phyloP scores from a whole-genome alignment of 1,140 invertebrate genomes.

The Ceratina japonica region DNA sequence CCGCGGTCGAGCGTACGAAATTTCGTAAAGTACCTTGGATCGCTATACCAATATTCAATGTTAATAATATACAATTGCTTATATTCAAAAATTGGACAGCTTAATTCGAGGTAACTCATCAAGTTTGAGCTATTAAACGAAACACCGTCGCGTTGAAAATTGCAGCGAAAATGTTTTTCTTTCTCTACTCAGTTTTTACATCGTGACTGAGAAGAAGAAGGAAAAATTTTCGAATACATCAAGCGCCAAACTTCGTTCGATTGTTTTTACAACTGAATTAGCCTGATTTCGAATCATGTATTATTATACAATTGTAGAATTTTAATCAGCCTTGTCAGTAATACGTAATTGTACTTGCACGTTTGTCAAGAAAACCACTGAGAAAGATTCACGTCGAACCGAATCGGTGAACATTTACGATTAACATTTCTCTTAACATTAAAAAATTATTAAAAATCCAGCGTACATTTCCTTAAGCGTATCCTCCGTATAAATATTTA shows the following conservation, averaged over 20 bases:
- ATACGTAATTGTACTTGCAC: no score
- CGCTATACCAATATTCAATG: not conserved
- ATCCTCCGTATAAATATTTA: not conserved
- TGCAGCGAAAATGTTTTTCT: not conserved
- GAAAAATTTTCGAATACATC: not conserved
- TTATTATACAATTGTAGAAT: not conserved
- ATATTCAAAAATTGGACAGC: not conserved
- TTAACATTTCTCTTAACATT: not conserved
- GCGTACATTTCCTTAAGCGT: not conserved
- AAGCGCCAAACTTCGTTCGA: not conserved
- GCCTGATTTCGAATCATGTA: not conserved
- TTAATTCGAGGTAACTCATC: not conserved
- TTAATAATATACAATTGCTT: conserved; percentile 14
- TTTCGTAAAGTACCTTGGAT: not conserved
- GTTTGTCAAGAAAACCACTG: not conserved
- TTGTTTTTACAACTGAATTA: not conserved
- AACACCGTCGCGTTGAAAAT: not conserved
- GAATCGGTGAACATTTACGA: not conserved
- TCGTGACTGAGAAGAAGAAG: no score
- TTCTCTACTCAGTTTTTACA: not conserved
- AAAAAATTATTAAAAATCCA: not conserved
- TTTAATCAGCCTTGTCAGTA: no score
- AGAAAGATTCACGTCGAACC: not conserved
- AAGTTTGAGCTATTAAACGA: not conserved
- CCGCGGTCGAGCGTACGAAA: not conserved